These are phyloP conservation scores for Sinonovacula constricta DNA, from an alignment of 1,140 invertebrate species.

Conservation along the genomic window DNA sequence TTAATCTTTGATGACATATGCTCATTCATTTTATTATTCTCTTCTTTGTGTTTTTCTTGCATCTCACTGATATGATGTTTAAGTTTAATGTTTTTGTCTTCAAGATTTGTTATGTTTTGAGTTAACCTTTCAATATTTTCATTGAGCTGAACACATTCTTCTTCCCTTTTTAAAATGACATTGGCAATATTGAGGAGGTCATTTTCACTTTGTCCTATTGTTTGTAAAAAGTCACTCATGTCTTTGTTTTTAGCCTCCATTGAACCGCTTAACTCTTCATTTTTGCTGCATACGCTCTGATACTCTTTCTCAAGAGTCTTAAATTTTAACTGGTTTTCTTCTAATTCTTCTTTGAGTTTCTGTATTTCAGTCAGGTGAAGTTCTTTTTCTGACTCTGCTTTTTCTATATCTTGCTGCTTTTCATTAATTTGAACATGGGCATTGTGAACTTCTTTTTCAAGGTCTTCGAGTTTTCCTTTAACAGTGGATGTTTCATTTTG, in stretches of 20 bases:
- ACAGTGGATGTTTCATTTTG: too few species aligned
- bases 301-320: too few species aligned
- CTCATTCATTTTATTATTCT: background rate
- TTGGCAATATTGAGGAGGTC: background rate
- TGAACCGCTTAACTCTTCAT: background rate
- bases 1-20: background rate
- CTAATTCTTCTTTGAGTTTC: too few species aligned
- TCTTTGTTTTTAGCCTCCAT: background rate
- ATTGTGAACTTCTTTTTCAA: too few species aligned
- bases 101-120: constrained; percentile 12
- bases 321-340: too few species aligned
- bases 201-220: background rate
- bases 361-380: too few species aligned
- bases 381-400: too few species aligned
- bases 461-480: too few species aligned
- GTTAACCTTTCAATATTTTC: background rate
- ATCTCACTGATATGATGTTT: background rate
- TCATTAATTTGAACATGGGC: too few species aligned
- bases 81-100: constrained; percentile 9
- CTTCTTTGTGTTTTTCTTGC: background rate
- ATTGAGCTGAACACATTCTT: background rate
- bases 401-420: too few species aligned
- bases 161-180: background rate
- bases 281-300: too few species aligned
- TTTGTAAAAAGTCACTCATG: background rate